phyloP scores from a whole-genome alignment of 2,888 invertebrate genomes.

The Pasiphila rectangulata region DNA sequence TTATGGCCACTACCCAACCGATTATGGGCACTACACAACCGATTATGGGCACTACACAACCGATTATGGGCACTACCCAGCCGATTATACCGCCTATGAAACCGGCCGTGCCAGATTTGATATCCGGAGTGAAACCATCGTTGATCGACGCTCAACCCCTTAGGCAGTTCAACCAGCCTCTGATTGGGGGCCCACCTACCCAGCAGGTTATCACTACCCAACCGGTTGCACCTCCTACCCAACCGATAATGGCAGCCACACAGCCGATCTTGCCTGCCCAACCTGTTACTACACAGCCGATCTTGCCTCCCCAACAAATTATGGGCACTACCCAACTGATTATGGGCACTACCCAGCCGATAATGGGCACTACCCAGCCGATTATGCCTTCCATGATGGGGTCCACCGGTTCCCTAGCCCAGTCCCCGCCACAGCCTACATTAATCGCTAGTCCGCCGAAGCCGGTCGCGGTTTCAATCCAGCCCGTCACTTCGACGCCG shows the following conservation, averaged over 20 bases:
- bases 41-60: slow-evolving; percentile 18
- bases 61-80: too few species aligned
- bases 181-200: slow-evolving; percentile 12
- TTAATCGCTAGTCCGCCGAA: slow-evolving; percentile 59
- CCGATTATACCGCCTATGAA: slow-evolving; percentile 12
- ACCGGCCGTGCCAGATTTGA: slow-evolving; percentile 58
- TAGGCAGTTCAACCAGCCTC: slow-evolving; percentile 19
- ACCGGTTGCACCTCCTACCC: slow-evolving; percentile 22
- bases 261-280: slow-evolving; percentile 26
- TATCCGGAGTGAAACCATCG: slow-evolving; percentile 59
- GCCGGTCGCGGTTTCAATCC: slow-evolving; percentile 45
- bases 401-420: slow-evolving; percentile 34
- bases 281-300: too few species aligned
- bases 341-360: slow-evolving; percentile 25
- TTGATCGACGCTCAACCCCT: slow-evolving; percentile 40
- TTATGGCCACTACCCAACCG: slow-evolving; percentile 21
- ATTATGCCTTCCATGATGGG: slow-evolving; percentile 11
- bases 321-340: slow-evolving; percentile 29
- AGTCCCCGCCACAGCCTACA: slow-evolving; percentile 46
- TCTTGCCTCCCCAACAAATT: slow-evolving; percentile 23
- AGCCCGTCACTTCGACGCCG: slow-evolving; percentile 70
- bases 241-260: slow-evolving; percentile 27
- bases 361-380: slow-evolving; percentile 17
- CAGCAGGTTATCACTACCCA: slow-evolving; percentile 29
- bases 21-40: slow-evolving; percentile 23